These are phyloP conservation scores for Romanogobio albipinnatus DNA, from an alignment of 2,113 vertebrate genomes.

Conservation along the genomic window DNA sequence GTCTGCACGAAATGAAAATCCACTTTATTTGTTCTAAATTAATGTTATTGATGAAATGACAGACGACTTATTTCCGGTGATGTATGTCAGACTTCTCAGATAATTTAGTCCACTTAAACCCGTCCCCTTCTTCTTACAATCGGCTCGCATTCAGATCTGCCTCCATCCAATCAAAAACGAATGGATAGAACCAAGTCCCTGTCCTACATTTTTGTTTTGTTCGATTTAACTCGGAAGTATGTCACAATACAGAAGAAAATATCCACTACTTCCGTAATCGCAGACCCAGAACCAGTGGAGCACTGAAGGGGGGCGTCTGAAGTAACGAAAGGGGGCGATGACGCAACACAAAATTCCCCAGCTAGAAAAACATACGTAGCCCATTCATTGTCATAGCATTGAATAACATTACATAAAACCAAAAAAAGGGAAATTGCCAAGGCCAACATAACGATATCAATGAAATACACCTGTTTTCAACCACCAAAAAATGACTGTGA, in stretches of 20 bases:
- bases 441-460: no score
- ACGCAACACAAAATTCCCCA: no score
- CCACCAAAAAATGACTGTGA: no score
- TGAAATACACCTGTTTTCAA: no score
- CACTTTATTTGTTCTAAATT: background rate
- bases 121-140: background rate
- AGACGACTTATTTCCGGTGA: background rate
- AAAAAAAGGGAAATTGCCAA: no score
- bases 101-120: background rate
- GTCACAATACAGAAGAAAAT: background rate
- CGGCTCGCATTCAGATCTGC: background rate
- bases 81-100: background rate
- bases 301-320: no score
- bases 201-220: background rate
- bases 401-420: no score
- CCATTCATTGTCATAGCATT: no score
- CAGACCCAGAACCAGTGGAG: no score
- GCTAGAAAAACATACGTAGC: no score
- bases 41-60: background rate
- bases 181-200: background rate
- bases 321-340: no score
- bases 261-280: background rate
- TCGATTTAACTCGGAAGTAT: background rate
- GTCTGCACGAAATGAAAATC: background rate
- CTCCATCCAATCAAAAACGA: background rate